phyloP scores from a whole-genome alignment of 2,113 vertebrate genomes.

The Parotia lawesii region DNA sequence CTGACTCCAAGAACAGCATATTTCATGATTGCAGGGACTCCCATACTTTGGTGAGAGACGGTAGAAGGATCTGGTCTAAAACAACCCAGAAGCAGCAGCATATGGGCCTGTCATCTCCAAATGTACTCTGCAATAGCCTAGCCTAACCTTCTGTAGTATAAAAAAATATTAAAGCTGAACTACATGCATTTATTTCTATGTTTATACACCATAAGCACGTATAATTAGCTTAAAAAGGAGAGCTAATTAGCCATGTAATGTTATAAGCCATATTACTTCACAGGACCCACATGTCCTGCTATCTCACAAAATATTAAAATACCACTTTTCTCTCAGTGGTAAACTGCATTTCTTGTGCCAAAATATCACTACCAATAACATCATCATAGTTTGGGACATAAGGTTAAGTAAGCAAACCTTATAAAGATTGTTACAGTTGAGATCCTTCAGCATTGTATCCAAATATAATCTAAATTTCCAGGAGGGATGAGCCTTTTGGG shows the following conservation, averaged over 20 bases:
- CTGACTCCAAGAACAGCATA: neutral
- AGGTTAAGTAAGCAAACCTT: neutral
- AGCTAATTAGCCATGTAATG: constrained; percentile 6
- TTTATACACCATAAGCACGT: constrained; percentile 22
- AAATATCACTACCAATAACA: neutral
- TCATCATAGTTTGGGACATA: neutral
- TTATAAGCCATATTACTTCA: neutral
- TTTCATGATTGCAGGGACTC: neutral
- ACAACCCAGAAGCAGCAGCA: constrained; percentile 56
- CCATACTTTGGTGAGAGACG: constrained; percentile 27
- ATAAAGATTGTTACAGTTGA: neutral
- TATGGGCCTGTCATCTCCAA: constrained; percentile 56
- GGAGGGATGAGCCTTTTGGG: neutral
- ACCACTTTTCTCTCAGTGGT: neutral
- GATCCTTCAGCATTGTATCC: neutral
- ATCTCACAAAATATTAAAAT: constrained; percentile 5
- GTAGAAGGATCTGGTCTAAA: constrained; percentile 23
- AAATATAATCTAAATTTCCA: neutral
- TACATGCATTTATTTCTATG: constrained; percentile 28
- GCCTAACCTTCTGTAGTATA: constrained; percentile 22
- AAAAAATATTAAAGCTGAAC: constrained; percentile 32
- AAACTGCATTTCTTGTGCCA: neutral
- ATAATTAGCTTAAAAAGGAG: constrained; percentile 6
- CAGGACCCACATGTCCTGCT: neutral
- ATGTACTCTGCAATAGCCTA: neutral